Evolutionary conservation across 2,888 invertebrate species (phyloP).

Genomic region (Calameuta idolon): DNA sequence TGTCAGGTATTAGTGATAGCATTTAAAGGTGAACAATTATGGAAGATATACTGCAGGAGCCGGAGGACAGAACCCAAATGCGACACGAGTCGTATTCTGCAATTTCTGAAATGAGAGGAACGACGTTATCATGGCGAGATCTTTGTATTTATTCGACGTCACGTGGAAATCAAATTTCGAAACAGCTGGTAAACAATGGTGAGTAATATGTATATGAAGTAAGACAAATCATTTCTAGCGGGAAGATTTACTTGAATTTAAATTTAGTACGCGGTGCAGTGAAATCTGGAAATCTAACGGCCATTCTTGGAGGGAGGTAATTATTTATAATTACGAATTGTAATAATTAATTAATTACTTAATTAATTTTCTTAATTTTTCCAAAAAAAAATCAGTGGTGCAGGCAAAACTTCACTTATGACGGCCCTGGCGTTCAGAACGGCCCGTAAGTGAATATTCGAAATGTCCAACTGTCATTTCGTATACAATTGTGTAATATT

Average conservation of each 20-base stretch:
- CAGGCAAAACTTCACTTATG: slow-evolving; percentile 92
- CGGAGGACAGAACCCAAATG: neutral
- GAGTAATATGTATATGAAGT: slow-evolving; percentile 39
- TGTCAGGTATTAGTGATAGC: neutral
- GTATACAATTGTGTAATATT: neutral
- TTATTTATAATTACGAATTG: slow-evolving; percentile 36
- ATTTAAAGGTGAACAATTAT: slow-evolving; percentile 23
- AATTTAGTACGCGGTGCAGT: slow-evolving; percentile 82
- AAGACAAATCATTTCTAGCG: neutral
- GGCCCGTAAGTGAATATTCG: slow-evolving; percentile 71
- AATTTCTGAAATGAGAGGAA: slow-evolving; percentile 67
- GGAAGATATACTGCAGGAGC: slow-evolving; percentile 8
- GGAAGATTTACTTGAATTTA: neutral
- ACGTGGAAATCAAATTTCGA: slow-evolving; percentile 68
- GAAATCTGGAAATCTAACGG: slow-evolving; percentile 84
- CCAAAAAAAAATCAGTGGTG: slow-evolving; percentile 73
- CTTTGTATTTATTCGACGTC: slow-evolving; percentile 77
- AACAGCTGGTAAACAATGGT: slow-evolving; percentile 84
- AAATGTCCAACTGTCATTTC: neutral
- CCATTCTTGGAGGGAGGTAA: slow-evolving; percentile 88
- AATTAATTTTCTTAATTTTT: slow-evolving; percentile 40
- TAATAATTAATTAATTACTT: neutral
- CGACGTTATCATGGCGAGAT: slow-evolving; percentile 85
- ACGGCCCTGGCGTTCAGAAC: slow-evolving; percentile 83
- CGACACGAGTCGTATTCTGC: neutral